Percentiles rank a stretch among this genome's conserved stretches.
Evolutionary conservation across 1,140 invertebrate genomes (phyloP).

Genomic region (Pentalonia nigronervosa): DNA sequence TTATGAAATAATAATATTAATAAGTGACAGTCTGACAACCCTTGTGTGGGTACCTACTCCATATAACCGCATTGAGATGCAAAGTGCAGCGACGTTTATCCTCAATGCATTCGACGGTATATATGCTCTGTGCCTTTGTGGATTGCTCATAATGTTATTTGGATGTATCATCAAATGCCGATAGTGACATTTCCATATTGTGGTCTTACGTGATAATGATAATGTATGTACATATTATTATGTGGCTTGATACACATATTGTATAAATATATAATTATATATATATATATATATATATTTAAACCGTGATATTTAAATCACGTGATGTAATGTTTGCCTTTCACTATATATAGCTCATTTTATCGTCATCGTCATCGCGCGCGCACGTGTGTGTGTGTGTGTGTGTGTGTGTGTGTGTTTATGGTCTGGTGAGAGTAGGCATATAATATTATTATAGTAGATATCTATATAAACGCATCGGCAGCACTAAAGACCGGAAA

Average conservation of each 20-base stretch:
- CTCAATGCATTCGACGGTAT: background rate
- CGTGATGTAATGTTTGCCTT: conserved; percentile 8
- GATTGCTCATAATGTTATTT: background rate
- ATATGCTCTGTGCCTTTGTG: too few species aligned
- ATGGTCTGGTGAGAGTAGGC: background rate
- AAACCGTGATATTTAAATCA: background rate
- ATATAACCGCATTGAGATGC: background rate
- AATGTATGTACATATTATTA: background rate
- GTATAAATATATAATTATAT: too few species aligned
- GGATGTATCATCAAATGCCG: background rate
- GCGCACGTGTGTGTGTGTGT: background rate
- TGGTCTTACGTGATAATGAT: background rate
- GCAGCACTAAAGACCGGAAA: background rate
- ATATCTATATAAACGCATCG: background rate
- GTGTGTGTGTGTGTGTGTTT: background rate
- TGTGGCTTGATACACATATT: background rate
- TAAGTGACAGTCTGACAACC: background rate
- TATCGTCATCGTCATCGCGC: background rate
- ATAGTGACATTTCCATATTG: background rate
- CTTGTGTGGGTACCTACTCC: too few species aligned
- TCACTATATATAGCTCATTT: background rate
- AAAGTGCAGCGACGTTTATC: background rate
- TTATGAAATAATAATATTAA: background rate
- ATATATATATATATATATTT: background rate
- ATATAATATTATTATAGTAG: background rate